Evolutionary conservation across 1,140 invertebrate genomes (phyloP).

Genomic region (Eurytemora carolleeae): DNA sequence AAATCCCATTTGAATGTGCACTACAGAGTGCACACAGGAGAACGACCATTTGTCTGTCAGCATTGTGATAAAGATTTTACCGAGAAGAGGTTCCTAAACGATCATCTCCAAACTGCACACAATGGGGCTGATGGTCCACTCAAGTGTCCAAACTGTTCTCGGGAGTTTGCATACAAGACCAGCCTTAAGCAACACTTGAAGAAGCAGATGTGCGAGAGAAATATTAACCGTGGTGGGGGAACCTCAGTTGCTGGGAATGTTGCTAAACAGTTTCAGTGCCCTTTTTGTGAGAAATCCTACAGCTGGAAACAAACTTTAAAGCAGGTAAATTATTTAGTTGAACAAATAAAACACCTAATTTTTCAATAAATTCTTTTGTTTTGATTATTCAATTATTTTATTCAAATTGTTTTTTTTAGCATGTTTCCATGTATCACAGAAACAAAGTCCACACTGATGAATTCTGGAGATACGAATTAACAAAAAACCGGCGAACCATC

Average conservation of each 20-base stretch:
- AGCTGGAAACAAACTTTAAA: conserved; percentile 16
- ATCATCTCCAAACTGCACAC: conserved; percentile 14
- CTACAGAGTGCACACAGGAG: conserved; percentile 27
- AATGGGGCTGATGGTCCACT: conserved; percentile 11
- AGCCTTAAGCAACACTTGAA: conserved; percentile 14
- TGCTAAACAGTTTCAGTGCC: conserved; percentile 10
- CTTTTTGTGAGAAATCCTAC: conserved; percentile 15
- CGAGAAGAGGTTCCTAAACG: conserved; percentile 13
- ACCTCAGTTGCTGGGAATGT: not conserved
- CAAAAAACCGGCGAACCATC: conserved; percentile 4
- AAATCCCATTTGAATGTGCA: conserved; percentile 24
- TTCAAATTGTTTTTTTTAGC: conserved; percentile 5
- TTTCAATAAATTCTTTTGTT: not conserved
- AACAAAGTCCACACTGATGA: conserved; percentile 15
- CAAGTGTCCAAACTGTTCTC: conserved; percentile 13
- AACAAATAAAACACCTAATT: not conserved
- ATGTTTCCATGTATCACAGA: conserved; percentile 15
- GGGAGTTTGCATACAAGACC: conserved; percentile 15
- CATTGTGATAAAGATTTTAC: conserved; percentile 18
- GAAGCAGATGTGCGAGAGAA: conserved; percentile 14
- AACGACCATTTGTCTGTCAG: conserved; percentile 19
- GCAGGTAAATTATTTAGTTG: conserved; percentile 6
- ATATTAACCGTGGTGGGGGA: not conserved
- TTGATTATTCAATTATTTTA: not conserved
- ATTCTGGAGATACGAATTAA: conserved; percentile 14